These are phyloP conservation scores for Ceratitis capitata DNA, from an alignment of 1,140 invertebrate genomes.

Conservation along the genomic window DNA sequence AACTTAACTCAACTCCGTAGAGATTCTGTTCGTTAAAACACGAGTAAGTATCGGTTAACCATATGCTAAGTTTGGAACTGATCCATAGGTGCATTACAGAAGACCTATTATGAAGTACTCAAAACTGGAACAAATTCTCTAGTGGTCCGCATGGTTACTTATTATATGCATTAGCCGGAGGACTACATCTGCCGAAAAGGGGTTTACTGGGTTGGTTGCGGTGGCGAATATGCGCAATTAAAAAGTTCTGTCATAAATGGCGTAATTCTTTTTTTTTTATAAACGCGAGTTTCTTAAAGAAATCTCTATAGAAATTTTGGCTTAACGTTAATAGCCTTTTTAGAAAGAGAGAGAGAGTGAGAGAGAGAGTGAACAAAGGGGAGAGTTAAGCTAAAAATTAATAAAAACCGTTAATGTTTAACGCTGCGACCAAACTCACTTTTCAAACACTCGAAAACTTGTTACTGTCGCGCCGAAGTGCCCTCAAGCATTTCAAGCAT, in stretches of 20 bases:
- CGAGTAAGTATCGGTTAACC: no score
- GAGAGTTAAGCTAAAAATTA: not conserved
- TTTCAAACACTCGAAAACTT: not conserved
- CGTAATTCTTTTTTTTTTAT: conserved; percentile 17
- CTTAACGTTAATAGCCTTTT: conserved; percentile 4
- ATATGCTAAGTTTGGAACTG: no score
- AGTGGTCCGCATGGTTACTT: not conserved
- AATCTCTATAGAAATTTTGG: conserved; percentile 6
- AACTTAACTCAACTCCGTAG: no score
- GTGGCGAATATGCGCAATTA: not conserved
- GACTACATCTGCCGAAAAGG: not conserved
- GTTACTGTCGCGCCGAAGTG: conserved; percentile 11
- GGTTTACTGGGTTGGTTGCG: not conserved
- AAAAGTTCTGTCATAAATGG: conserved; percentile 6
- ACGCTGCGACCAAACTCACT: not conserved
- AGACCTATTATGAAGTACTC: no score
- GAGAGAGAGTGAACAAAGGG: no score
- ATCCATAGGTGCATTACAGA: no score
- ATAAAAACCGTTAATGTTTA: not conserved
- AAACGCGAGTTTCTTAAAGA: conserved; percentile 15
- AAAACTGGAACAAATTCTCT: no score
- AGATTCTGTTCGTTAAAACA: no score
- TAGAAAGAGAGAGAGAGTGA: not conserved
- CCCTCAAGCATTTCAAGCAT: conserved; percentile 9
- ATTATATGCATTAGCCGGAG: not conserved